These are phyloP conservation scores for Drosophila anomelani DNA, from an alignment of 2,888 invertebrate species.

Conservation along the genomic window DNA sequence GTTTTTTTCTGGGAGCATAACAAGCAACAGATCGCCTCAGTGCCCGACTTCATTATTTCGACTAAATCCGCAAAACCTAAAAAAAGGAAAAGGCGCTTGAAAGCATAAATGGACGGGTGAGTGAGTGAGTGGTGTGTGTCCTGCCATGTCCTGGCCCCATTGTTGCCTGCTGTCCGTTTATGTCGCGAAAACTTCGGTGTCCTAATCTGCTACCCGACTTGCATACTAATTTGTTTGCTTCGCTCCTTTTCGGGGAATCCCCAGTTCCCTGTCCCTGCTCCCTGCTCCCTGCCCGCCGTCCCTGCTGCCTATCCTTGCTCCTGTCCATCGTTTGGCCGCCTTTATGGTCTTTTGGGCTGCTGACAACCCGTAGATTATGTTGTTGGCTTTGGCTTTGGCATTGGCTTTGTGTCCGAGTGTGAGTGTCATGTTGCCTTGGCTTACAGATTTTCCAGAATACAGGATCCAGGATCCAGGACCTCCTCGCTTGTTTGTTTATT, in stretches of 20 bases:
- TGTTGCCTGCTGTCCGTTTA: conserved; percentile 62
- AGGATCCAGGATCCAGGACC: conserved; percentile 21
- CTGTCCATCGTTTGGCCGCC: conserved; percentile 43
- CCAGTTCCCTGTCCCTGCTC: conserved; percentile 40
- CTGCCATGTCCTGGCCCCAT: conserved; percentile 9
- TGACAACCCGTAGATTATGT: conserved; percentile 80
- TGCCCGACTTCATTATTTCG: conserved; percentile 71
- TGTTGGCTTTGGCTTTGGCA: conserved; percentile 69
- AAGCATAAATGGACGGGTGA: conserved; percentile 22
- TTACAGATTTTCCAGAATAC: conserved; percentile 67
- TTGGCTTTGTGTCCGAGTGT: conserved; percentile 60
- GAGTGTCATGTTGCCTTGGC: conserved; percentile 65
- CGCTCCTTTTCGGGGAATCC: conserved; percentile 19
- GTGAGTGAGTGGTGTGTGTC: conserved; percentile 18
- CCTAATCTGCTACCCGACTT: conserved; percentile 80
- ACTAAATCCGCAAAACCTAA: conserved; percentile 36
- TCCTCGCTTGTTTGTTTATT: conserved; percentile 62
- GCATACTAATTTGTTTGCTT: conserved; percentile 80
- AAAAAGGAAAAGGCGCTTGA: conserved; percentile 29
- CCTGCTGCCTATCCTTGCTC: conserved; percentile 11
- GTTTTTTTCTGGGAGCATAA: conserved; percentile 14
- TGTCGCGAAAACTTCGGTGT: conserved; percentile 81
- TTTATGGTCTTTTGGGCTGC: conserved; percentile 70
- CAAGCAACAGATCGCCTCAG: conserved; percentile 68
- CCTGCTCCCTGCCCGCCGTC: conserved; percentile 28